phyloP scores from a whole-genome alignment of 1,140 invertebrate species.

The Lycorma delicatula region DNA sequence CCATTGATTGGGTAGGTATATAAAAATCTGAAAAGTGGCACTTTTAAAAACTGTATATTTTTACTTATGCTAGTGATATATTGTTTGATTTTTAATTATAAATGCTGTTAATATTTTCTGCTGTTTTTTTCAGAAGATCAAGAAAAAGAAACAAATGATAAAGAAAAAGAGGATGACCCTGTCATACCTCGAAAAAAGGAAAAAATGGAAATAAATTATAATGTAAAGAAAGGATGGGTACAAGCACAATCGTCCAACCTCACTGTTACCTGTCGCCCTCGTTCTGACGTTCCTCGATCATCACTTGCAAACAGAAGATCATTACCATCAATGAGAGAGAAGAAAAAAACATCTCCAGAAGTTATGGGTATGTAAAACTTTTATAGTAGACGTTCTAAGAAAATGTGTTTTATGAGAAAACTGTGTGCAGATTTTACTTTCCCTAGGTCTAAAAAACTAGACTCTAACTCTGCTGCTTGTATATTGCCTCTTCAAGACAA shows the following conservation, averaged over 20 bases:
- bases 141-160: neutral
- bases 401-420: too few relatives aligned
- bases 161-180: constrained; percentile 28
- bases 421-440: too few relatives aligned
- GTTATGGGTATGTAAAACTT: neutral
- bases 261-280: neutral
- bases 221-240: constrained; percentile 13
- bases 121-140: constrained; percentile 7
- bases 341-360: neutral
- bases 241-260: neutral
- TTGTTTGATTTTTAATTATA: too few relatives aligned
- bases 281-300: neutral
- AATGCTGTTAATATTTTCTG: too few relatives aligned
- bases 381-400: too few relatives aligned
- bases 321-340: neutral
- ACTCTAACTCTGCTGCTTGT: too few relatives aligned
- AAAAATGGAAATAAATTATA: constrained; percentile 37
- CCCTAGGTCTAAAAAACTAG: too few relatives aligned
- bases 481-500: too few relatives aligned
- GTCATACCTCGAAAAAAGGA: constrained; percentile 38
- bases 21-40: too few relatives aligned
- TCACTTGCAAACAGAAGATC: neutral
- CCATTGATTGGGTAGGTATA: too few relatives aligned
- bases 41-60: too few relatives aligned
- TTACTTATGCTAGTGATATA: too few relatives aligned